phyloP scores from a whole-genome alignment of 2,888 invertebrate genomes.

The Bimastos eiseni region DNA sequence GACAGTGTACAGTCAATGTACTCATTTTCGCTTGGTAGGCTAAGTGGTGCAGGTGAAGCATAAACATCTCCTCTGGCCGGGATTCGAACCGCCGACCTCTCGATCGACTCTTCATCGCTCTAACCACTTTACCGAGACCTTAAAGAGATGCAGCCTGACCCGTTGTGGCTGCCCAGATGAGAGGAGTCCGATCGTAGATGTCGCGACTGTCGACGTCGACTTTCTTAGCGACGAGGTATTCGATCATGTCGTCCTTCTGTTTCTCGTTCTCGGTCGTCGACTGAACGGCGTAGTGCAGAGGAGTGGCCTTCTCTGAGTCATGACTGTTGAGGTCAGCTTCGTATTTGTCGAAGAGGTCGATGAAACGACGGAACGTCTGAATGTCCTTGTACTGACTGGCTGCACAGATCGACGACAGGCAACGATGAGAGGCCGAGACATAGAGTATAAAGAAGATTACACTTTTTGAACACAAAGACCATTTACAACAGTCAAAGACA shows the following conservation, averaged over 20 bases:
- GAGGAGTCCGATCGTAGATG: slow-evolving; percentile 87
- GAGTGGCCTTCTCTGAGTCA: slow-evolving; percentile 91
- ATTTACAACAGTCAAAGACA: too few relatives aligned
- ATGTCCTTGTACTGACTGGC: slow-evolving; percentile 22
- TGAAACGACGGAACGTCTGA: slow-evolving; percentile 63
- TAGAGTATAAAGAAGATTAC: not conserved
- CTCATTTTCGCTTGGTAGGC: too few relatives aligned
- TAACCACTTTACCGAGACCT: too few relatives aligned
- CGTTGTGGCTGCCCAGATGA: slow-evolving; percentile 96
- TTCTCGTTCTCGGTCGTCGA: slow-evolving; percentile 72
- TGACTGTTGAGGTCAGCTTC: slow-evolving; percentile 85
- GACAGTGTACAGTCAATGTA: too few relatives aligned
- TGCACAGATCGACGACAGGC: not conserved
- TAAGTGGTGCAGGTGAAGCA: too few relatives aligned
- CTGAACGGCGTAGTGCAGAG: slow-evolving; percentile 96
- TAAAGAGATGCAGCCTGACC: slow-evolving; percentile 63
- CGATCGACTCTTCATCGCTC: too few relatives aligned
- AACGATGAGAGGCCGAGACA: too few relatives aligned
- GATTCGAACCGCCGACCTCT: too few relatives aligned
- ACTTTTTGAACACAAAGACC: too few relatives aligned
- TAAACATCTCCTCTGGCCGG: too few relatives aligned
- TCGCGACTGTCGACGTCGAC: slow-evolving; percentile 84
- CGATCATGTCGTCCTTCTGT: slow-evolving; percentile 68
- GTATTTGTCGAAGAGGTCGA: slow-evolving; percentile 78
- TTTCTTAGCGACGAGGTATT: slow-evolving; percentile 74